Evolutionary conservation across 1,140 invertebrate genomes (phyloP), one percentile per base, ranked within the genome.

Genomic region (Araneus ventricosus): DNA sequence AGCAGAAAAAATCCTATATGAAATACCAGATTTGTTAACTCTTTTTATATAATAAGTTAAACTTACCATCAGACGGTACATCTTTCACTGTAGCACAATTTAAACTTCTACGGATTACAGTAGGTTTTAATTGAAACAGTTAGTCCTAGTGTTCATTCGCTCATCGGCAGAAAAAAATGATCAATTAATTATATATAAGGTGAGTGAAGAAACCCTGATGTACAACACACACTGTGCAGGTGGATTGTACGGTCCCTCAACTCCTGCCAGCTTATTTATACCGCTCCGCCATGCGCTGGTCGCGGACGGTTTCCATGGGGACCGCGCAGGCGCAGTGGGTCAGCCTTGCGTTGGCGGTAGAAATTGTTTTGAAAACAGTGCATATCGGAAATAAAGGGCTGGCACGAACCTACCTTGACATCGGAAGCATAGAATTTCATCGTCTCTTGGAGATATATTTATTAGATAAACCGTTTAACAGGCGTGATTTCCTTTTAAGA

Each of bases 321-420:
- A 90, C 88, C 1, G 34, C 88, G 88, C 88, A 80, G 79, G 88
- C 88, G 88, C 88, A 52, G 22, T 37, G 20, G 6, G 20, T 10
- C 88, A 90, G 88, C 88, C 88, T 90, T 90, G 88, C 88, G 39
- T 75, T 90, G 88, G 88, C 88, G 88, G 88, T 39, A 90, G 87
- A 88, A 88, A 88, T 67, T 41, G 63, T 57, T 90, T 90, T 90
- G 67, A 90, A 90, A 90, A 79, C 67, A 79, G 52, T 88, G 34
- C 37, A 63, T 41, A 39, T 41, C 34, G 61, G 14, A n/a, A 70
- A 88, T 61, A 41, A 88, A 88, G 34, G 37, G 4, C 61, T 88
- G 52, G 37, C 52, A 88, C 24, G 59, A 67, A 30, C 63, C 41
- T 88, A 67, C 86, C 86, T 88, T 88, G 86, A 88, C 86, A 67